Evolutionary conservation across 2,113 vertebrate species (phyloP), one percentile per base, ranked within the genome.

Genomic region (Lethenteron reissneri): DNA sequence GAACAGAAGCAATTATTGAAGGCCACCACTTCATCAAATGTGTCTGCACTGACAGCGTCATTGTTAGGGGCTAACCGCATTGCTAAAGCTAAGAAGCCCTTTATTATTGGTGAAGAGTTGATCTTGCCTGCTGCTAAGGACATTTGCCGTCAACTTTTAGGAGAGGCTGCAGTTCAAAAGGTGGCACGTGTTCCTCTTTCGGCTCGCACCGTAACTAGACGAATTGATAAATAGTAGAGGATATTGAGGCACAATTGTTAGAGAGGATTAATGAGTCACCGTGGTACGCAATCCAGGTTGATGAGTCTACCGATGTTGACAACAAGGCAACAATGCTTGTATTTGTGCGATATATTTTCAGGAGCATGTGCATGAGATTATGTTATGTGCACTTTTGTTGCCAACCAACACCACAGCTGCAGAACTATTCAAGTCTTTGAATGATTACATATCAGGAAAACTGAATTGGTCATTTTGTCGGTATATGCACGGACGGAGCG

Each of bases 61-160:
- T 73, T 73, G 56, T 17, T 13, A 12, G 72, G 70, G 10, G 71
- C 9, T 12, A 58, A 68, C 62, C 56, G 57, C 70, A 73, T 72
- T 56, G 71, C 73, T 11, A 73, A 72, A 58, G 70, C 70, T 17
- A 71, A 71, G 41, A 72, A 73, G 56, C 73, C 73, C 73, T 60
- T 59, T 25, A 60, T 21, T 56, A 21, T 72, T 14, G 58, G 19
- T 2, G 71, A 74, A 74, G 71, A 58, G 17, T 74, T 58, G 21
- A 17, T 74, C 57, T 57, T 74, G 19, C 71, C 73, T 74, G 57
- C 73, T 74, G 73, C 72, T 72, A 73, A 72, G 21, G 73, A 72
- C 57, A 72, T 74, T 58, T 72, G 14, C 58, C n/a, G 17, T 56
- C 58, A 72, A 60, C 21, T 74, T 71, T 60, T 74, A 70, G 71